Percentiles rank a stretch among this genome's conserved stretches.
These are phyloP conservation scores for Thaumetopoea pityocampa DNA, from an alignment of 1,140 invertebrate species.

Conservation along the genomic window DNA sequence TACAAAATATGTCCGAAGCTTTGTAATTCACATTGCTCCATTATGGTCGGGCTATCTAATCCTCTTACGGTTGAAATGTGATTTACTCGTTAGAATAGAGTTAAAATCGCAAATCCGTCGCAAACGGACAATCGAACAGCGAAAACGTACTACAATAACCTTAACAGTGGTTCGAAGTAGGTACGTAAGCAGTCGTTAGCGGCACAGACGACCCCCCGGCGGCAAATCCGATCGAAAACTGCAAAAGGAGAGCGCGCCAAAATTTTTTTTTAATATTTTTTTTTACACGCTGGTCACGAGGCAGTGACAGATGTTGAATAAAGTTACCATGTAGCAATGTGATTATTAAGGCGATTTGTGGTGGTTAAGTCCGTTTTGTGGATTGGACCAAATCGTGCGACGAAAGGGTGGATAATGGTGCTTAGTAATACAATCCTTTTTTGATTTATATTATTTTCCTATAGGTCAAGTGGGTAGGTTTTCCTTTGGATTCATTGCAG, in stretches of 20 bases:
- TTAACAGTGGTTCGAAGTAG: slow-evolving; percentile 43
- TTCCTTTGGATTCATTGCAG: no score
- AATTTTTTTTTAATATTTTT: slow-evolving; percentile 31
- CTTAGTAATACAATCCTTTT: no score
- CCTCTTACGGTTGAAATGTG: slow-evolving; percentile 42
- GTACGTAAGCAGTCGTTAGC: slow-evolving; percentile 46
- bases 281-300: slow-evolving; percentile 51
- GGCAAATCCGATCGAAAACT: slow-evolving; percentile 57
- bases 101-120: slow-evolving; percentile 50
- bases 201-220: slow-evolving; percentile 51
- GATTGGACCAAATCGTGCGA: slow-evolving; percentile 37
- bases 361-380: slow-evolving; percentile 38
- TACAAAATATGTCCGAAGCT: slow-evolving; percentile 14
- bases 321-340: slow-evolving; percentile 39
- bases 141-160: slow-evolving; percentile 31
- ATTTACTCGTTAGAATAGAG: slow-evolving; percentile 33
- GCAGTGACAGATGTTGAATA: slow-evolving; percentile 55
- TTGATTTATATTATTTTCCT: no score
- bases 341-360: slow-evolving; percentile 44
- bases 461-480: no score
- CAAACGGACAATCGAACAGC: slow-evolving; percentile 57
- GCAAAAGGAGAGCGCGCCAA: slow-evolving; percentile 41
- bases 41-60: slow-evolving; percentile 35
- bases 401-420: slow-evolving; percentile 12
- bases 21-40: slow-evolving; percentile 12